Conservation (phyloP, 2,113 vertebrate genomes). For the Mus musculus region GRCm39 chr6:55317001-55317500, state of each 20-base stretch:
- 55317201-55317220: not conserved
- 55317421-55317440: not conserved
- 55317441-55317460: not conserved
- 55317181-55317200: not conserved
- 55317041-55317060: not conserved
- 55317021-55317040: not conserved
- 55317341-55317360: not conserved
- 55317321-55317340: constrained; percentile 75
- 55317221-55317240: not conserved
- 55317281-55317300: constrained; percentile 51
- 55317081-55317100: not conserved
- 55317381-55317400: constrained; percentile 48
- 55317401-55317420: constrained; percentile 43
- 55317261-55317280: not conserved
- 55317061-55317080: no score
- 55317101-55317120: not conserved
- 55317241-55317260: not conserved
- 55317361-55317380: not conserved
- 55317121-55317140: not conserved
- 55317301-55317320: constrained; percentile 31
- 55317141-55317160: not conserved
- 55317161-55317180: not conserved
- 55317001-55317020: not conserved
- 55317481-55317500: not conserved
- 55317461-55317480: not conserved